Conservation (phyloP, 2,888 invertebrate species). For the Bibio marci region DNA sequence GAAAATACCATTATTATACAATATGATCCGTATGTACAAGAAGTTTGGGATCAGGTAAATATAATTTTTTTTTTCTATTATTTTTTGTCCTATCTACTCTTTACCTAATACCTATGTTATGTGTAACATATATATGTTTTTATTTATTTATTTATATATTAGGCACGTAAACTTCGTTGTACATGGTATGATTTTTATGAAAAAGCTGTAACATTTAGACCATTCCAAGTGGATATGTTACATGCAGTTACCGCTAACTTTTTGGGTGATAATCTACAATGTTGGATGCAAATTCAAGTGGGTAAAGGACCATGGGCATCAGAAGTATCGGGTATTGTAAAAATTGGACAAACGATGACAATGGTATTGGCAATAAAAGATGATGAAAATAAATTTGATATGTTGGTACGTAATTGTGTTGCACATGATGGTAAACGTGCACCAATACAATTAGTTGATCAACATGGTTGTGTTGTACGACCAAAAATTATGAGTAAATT, state of each 20-base stretch:
- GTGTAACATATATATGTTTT: background rate
- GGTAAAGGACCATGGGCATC: slow-evolving; percentile 96
- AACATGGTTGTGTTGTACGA: slow-evolving; percentile 82
- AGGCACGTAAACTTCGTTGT: slow-evolving; percentile 67
- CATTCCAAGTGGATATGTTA: slow-evolving; percentile 91
- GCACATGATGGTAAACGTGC: slow-evolving; percentile 89
- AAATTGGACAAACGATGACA: slow-evolving; percentile 93
- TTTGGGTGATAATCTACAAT: slow-evolving; percentile 85
- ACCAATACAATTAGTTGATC: slow-evolving; percentile 83
- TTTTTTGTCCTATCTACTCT: background rate
- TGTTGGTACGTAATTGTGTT: slow-evolving; percentile 86
- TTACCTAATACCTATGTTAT: too few species aligned
- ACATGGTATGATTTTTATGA: slow-evolving; percentile 96
- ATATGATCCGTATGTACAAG: slow-evolving; percentile 87
- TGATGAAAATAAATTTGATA: slow-evolving; percentile 90
- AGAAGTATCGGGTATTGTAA: slow-evolving; percentile 87
- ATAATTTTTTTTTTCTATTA: too few species aligned
- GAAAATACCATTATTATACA: slow-evolving; percentile 91
- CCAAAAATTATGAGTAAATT: slow-evolving; percentile 92
- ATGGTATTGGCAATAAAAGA: slow-evolving; percentile 93
- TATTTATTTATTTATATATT: background rate
- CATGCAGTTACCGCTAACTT: slow-evolving; percentile 92
- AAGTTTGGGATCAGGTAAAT: slow-evolving; percentile 77
- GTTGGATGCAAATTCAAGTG: slow-evolving; percentile 96
- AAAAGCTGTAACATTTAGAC: slow-evolving; percentile 85